Evolutionary conservation across 2,113 vertebrate genomes (phyloP).

Genomic region (Xenopus laevis): DNA sequence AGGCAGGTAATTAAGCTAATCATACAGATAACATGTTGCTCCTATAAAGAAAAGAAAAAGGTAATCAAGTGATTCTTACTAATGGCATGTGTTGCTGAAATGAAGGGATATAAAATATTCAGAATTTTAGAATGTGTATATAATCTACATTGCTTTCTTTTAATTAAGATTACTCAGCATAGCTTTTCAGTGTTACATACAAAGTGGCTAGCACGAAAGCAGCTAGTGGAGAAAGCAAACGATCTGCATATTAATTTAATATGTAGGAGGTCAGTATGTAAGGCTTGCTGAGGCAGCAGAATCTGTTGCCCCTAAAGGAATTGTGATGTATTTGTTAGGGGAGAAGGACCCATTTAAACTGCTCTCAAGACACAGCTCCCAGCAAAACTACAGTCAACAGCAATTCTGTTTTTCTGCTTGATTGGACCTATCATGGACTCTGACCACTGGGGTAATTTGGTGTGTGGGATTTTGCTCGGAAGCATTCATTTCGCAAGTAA

Average conservation of each 20-base stretch:
- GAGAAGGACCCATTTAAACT: conserved; percentile 39
- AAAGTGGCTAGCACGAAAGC: conserved; percentile 14
- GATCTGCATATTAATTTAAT: conserved; percentile 45
- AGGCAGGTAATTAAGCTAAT: no score
- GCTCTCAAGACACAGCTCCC: conserved; percentile 41
- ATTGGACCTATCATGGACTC: conserved; percentile 45
- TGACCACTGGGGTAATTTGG: conserved; percentile 45
- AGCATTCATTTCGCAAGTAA: conserved; percentile 43
- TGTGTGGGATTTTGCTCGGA: conserved; percentile 38
- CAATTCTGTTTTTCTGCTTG: conserved; percentile 46
- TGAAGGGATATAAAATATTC: not conserved
- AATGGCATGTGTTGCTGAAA: not conserved
- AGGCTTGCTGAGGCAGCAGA: conserved; percentile 41
- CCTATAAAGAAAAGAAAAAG: no score
- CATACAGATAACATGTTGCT: no score
- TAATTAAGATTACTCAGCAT: conserved; percentile 27
- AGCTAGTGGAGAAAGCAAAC: conserved; percentile 25
- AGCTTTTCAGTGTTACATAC: conserved; percentile 17
- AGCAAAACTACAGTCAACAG: conserved; percentile 45
- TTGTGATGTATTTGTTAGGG: conserved; percentile 42
- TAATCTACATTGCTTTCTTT: not conserved
- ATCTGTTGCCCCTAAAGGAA: conserved; percentile 35
- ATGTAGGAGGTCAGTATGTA: conserved; percentile 38
- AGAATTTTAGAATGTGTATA: not conserved
- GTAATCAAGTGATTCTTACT: no score